Evolutionary conservation across 2,113 vertebrate genomes (phyloP), one percentile per base, ranked within the genome.

Genomic region (Mellivora capensis): DNA sequence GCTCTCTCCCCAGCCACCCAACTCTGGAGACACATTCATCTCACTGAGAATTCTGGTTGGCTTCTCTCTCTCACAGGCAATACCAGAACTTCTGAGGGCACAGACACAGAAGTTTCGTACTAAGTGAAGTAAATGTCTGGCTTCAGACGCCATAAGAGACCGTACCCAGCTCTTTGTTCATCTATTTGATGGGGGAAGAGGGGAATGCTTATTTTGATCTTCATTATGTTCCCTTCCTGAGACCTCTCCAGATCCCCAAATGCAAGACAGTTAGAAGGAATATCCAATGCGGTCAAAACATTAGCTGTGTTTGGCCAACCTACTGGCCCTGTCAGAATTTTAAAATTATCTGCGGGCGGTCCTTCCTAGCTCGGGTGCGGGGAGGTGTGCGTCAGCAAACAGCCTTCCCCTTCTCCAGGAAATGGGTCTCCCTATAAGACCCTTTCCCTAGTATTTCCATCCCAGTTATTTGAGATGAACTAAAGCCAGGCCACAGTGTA

Each of bases 221-320:
- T 81, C 37, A 61, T 81, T 90, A 13, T 90, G 25, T 34, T 84
- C 86, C 67, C 62, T 31, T 74, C 31, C 80, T 82, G 62, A 94
- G 31, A 71, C 83, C 37, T 91, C 86, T 25, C 71, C 20, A 42
- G 23, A 92, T 39, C n/a, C 71, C 52, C 61, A 82, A 90, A 47
- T 52, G 67, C 6, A 7, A 84, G 42, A 31, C 34, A 52, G 23
- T 7, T 1, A 44, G 69, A 96, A 83, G 20, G 34, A 39, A 39
- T 34, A 47, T 1, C 1, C 37, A 80, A 61, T 31, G 39, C 23
- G 85, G 95, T 91, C 57, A 80, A 82, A 95, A 39, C 67, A n/a
- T 12, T 2, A 52, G 64, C 42, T 80, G 71, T 42, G 74, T 90
- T 61, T 85, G 39, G 61, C 76, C 82, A 76, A 76, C 25, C 76